Evolutionary conservation across 1,140 invertebrate species (phyloP).

Genomic region (Aphis craccivora): DNA sequence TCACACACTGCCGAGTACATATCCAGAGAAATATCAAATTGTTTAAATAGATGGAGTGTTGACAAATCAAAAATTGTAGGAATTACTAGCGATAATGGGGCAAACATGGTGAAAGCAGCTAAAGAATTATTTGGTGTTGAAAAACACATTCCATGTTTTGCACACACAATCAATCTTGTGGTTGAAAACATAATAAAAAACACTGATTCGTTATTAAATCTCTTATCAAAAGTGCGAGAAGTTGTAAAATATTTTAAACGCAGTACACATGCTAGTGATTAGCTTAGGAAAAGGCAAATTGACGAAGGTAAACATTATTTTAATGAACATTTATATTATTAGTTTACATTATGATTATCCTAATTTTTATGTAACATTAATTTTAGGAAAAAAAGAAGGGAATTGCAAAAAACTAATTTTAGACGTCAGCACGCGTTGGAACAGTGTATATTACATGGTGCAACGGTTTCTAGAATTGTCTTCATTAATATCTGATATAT

Average conservation of each 20-base stretch:
- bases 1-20: conserved; percentile 33
- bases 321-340: conserved; percentile 19
- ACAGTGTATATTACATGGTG: conserved; percentile 64
- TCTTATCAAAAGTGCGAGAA: neutral
- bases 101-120: neutral
- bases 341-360: neutral
- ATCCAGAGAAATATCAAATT: conserved; percentile 16
- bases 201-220: neutral
- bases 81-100: neutral
- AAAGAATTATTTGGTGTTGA: neutral
- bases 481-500: conserved; percentile 62
- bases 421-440: conserved; percentile 63
- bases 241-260: conserved; percentile 16
- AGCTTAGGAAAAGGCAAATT: conserved; percentile 30
- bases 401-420: conserved; percentile 62
- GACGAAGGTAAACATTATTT: conserved; percentile 29
- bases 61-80: neutral
- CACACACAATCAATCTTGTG: neutral
- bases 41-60: conserved; percentile 6
- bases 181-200: neutral
- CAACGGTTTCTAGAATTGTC: conserved; percentile 63
- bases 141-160: conserved; percentile 1
- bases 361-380: neutral
- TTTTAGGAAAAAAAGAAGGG: conserved; percentile 51
- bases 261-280: neutral